Evolutionary conservation across 1,140 invertebrate species (phyloP).

Genomic region (Berghia stephanieae): DNA sequence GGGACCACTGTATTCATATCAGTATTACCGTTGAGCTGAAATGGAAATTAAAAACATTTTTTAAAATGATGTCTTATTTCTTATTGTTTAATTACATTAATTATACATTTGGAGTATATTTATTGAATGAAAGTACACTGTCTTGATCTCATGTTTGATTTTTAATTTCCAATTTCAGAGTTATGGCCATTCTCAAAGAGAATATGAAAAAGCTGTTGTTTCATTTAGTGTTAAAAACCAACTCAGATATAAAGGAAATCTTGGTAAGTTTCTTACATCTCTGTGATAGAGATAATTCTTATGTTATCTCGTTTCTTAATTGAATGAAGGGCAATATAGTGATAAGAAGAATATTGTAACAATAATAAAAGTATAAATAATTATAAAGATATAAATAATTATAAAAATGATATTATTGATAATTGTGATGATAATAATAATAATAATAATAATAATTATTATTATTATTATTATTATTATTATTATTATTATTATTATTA

Average conservation of each 20-base stretch:
- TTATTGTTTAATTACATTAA: neutral
- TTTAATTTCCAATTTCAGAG: slow-evolving; percentile 46
- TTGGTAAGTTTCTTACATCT: slow-evolving; percentile 73
- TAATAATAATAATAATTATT: neutral
- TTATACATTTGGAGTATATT: neutral
- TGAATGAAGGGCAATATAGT: neutral
- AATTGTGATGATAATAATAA: neutral
- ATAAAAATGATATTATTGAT: neutral
- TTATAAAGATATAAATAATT: neutral
- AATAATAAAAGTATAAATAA: neutral
- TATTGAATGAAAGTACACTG: neutral
- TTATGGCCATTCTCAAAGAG: slow-evolving; percentile 67
- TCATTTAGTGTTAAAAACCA: slow-evolving; percentile 94
- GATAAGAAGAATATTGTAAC: neutral
- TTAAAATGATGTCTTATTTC: neutral
- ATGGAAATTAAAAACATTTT: slow-evolving; percentile 8
- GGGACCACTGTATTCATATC: too few species aligned
- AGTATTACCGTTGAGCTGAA: too few species aligned
- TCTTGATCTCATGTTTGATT: neutral
- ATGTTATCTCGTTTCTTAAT: neutral
- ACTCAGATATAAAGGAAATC: slow-evolving; percentile 76
- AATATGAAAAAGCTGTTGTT: slow-evolving; percentile 89
- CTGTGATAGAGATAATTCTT: neutral
- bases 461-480: too few species aligned
- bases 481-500: too few species aligned